phyloP scores from a whole-genome alignment of 1,140 invertebrate species.

The Drosophila truncata region DNA sequence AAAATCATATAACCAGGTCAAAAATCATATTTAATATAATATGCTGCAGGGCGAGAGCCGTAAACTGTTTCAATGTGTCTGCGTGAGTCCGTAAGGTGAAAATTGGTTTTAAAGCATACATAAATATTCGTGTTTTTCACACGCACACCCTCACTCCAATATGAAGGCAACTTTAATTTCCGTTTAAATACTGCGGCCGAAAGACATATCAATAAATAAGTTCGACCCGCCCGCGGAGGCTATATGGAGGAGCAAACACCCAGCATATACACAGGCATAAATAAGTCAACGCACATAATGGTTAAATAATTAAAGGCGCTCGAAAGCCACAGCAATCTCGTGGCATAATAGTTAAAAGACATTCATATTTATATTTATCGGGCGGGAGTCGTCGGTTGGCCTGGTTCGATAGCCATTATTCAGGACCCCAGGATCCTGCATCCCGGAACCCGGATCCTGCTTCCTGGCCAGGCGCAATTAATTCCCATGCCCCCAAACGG shows the following conservation, averaged over 20 bases:
- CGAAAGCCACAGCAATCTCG: constrained; percentile 53
- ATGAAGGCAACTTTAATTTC: constrained; percentile 66
- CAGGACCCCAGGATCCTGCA: constrained; percentile 13
- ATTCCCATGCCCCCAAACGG: constrained; percentile 8
- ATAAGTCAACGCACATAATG: constrained; percentile 48
- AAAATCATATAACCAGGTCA: background rate
- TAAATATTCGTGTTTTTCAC: constrained; percentile 3
- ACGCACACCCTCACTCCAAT: constrained; percentile 15
- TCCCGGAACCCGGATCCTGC: background rate
- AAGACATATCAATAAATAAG: constrained; percentile 75
- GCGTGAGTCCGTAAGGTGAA: constrained; percentile 8
- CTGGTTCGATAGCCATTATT: constrained; percentile 34
- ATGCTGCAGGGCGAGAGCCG: background rate
- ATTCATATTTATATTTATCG: constrained; percentile 70
- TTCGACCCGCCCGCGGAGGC: constrained; percentile 14
- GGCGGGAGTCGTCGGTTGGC: constrained; percentile 46
- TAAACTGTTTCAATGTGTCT: background rate
- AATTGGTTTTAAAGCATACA: constrained; percentile 38
- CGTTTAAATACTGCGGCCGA: constrained; percentile 71
- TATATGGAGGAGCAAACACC: constrained; percentile 1
- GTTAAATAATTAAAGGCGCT: constrained; percentile 63
- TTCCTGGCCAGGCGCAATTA: constrained; percentile 13
- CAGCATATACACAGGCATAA: constrained; percentile 14
- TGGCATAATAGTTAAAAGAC: constrained; percentile 55
- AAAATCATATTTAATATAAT: constrained; percentile 1